These are phyloP conservation scores for Gymnarchus niloticus DNA, from an alignment of 2,113 vertebrate genomes.

Conservation along the genomic window DNA sequence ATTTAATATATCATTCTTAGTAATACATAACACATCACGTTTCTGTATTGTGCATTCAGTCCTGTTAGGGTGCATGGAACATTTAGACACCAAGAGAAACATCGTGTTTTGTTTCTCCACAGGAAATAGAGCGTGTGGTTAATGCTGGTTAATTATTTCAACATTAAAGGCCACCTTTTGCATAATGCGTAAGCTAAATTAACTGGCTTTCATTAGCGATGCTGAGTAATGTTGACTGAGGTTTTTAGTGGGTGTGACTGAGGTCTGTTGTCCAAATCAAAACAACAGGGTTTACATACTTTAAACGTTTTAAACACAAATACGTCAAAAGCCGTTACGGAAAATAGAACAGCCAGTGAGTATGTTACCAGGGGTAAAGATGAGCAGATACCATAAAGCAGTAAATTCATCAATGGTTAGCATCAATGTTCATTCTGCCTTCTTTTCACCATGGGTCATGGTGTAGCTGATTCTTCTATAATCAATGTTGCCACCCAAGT, in stretches of 20 bases:
- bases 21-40: too few species aligned
- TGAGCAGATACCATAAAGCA: background rate
- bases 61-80: background rate
- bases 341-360: background rate
- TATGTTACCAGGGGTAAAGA: background rate
- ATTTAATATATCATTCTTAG: too few species aligned
- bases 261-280: background rate
- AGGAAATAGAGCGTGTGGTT: too few species aligned
- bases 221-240: background rate
- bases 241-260: background rate
- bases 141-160: background rate
- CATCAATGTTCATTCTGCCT: conserved; percentile 5
- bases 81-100: background rate
- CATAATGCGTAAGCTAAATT: background rate
- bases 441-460: conserved; percentile 29
- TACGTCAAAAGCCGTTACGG: background rate
- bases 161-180: too few species aligned
- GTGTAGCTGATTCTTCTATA: conserved; percentile 30
- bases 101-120: background rate
- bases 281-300: background rate
- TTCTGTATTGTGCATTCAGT: too few species aligned
- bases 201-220: background rate
- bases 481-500: conserved; percentile 27
- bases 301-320: background rate
- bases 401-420: background rate